Conservation (phyloP, 2,797 vertebrate genomes). For the Lepidocolaptes lacrymiger region DNA sequence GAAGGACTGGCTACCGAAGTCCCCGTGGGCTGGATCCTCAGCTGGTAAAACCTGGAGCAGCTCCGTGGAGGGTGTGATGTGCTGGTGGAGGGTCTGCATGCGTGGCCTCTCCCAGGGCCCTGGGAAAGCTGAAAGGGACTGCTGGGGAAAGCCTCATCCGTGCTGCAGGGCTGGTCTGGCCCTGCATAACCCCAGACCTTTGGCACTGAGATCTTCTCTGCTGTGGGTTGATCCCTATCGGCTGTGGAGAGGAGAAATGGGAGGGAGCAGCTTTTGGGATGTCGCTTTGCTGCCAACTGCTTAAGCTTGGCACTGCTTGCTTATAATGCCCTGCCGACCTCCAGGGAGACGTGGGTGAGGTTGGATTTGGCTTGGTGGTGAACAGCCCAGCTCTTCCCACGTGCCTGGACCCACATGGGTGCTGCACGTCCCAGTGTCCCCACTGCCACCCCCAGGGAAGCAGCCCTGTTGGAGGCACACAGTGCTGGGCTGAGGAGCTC, state of each 20-base stretch:
- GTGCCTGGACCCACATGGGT: neutral
- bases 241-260: neutral
- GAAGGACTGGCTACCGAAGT: neutral
- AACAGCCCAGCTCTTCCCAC: neutral
- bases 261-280: neutral
- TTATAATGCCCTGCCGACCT: neutral
- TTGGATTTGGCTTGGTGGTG: neutral
- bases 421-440: neutral
- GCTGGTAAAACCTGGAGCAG: neutral
- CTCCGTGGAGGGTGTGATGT: neutral
- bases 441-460: neutral
- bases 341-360: accelerated
- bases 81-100: neutral
- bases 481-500: neutral
- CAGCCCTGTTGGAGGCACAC: neutral
- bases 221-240: neutral
- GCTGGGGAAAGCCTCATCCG: neutral
- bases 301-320: neutral
- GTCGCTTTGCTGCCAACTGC: neutral
- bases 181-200: neutral
- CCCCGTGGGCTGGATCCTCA: neutral
- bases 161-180: neutral
- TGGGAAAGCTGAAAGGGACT: neutral
- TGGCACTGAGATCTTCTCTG: accelerated
- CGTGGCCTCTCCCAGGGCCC: neutral